These are phyloP conservation scores for Elysia crispata DNA, from an alignment of 2,888 invertebrate genomes.

Conservation along the genomic window DNA sequence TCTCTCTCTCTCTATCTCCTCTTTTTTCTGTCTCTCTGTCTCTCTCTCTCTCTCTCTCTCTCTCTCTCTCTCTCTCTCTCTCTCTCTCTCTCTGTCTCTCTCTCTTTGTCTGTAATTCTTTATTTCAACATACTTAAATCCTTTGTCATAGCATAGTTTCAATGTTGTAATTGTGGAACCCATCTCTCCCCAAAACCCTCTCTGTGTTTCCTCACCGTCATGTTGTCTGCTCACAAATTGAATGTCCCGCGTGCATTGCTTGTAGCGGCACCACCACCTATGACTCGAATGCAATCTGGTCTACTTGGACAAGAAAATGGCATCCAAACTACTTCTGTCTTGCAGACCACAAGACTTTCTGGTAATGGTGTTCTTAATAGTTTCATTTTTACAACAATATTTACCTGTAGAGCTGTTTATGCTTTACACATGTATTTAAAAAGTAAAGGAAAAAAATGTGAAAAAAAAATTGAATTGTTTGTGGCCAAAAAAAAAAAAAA, in stretches of 20 bases:
- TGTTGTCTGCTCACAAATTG: no score
- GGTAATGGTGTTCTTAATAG: conserved; percentile 14
- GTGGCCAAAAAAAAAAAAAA: no score
- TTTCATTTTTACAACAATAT: no score
- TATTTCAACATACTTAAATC: background rate
- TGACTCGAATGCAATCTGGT: conserved; percentile 38
- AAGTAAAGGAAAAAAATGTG: no score
- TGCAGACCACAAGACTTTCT: conserved; percentile 36
- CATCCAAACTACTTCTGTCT: background rate
- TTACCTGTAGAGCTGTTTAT: no score
- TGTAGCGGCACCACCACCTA: conserved; percentile 28
- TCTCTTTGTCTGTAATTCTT: background rate
- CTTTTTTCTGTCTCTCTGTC: background rate
- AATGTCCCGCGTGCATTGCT: no score
- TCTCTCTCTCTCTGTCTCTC: background rate
- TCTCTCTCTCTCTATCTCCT: conserved; percentile 22
- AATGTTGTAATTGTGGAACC: no score
- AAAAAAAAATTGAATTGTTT: no score
- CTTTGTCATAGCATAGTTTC: no score
- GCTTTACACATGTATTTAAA: no score
- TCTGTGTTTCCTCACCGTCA: no score
- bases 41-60: background rate
- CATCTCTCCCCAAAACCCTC: no score
- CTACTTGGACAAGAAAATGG: conserved; percentile 40
- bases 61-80: conserved; percentile 3